Evolutionary conservation across 2,888 invertebrate species (phyloP), one percentile per base, ranked within the genome.

Genomic region (Matsumyia berberina): DNA sequence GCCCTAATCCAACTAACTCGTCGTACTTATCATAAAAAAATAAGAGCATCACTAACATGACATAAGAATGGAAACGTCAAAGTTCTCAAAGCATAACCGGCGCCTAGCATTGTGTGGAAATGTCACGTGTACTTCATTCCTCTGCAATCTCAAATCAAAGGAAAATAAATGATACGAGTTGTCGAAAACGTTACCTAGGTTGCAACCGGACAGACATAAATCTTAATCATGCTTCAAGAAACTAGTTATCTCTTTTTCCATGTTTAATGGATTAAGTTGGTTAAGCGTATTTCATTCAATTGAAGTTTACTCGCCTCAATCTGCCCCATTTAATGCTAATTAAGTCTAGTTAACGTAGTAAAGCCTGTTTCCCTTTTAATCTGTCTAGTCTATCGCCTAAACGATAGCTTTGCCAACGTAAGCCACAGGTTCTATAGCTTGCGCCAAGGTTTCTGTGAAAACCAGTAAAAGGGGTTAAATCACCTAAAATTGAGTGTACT

Each of bases 181-280:
- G n/a, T n/a, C n/a, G n/a, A n/a, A n/a, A 24, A 24, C 24, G 24
- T 24, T 24, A 3, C 24, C 4, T 24, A 24, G 24, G 7, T 29
- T 8, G 6, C n/a, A 11, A 33, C 17, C 19, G 4, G n/a, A 62
- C 9, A 37, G 35, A 8, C 37, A 70, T 49, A 58, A 70, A 39
- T 29, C 58, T 51, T 1, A 58, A 11, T 51, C 31, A 49, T 24
- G 39, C 58, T 17, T 8, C 7, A 39, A 31, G 24, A 72, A 72
- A 60, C 72, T 60, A n/a, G 72, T 60, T 72, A 51, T 15, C 37
- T 8, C 42, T 53, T n/a, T 42, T 46, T 42, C 17, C 29, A 72
- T 33, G 6, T 12, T 19, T 51, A 12, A 35, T 72, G 31, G 35
- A 60, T 33, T 72, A 19, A 7, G 24, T 17, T 39, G 24, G 49